These are phyloP conservation scores for Narcine bancroftii DNA, from an alignment of 2,113 vertebrate genomes.

Conservation along the genomic window DNA sequence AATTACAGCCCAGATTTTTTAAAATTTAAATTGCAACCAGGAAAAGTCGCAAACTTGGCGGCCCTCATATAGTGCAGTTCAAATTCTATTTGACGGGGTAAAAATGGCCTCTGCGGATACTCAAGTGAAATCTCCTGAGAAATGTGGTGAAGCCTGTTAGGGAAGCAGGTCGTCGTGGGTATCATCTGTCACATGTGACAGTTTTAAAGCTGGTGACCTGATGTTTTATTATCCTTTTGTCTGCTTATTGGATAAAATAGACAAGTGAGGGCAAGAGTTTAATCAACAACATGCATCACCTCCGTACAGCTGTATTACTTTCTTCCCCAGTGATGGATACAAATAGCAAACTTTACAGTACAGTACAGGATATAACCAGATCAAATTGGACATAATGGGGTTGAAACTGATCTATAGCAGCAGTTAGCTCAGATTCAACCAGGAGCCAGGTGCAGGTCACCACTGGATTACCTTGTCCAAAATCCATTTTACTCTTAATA, in stretches of 20 bases:
- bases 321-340: constrained; percentile 21
- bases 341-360: background rate
- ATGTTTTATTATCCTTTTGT: constrained; percentile 34
- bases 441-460: background rate
- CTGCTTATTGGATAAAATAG: constrained; percentile 31
- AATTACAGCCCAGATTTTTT: background rate
- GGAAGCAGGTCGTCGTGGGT: constrained; percentile 11
- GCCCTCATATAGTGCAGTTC: background rate
- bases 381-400: background rate
- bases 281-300: constrained; percentile 34
- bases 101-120: constrained; percentile 24
- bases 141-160: constrained; percentile 26
- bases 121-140: background rate
- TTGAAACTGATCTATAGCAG: background rate
- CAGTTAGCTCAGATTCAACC: background rate
- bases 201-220: constrained; percentile 33
- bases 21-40: background rate
- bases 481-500: background rate
- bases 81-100: background rate
- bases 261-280: constrained; percentile 30
- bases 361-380: background rate
- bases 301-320: background rate
- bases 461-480: background rate
- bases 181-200: constrained; percentile 33
- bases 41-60: background rate